A percentile compares a stretch with the other conserved stretches of the same genome.
phyloP scores from a whole-genome alignment of 2,797 vertebrate genomes.

The Miichthys miiuy region DNA sequence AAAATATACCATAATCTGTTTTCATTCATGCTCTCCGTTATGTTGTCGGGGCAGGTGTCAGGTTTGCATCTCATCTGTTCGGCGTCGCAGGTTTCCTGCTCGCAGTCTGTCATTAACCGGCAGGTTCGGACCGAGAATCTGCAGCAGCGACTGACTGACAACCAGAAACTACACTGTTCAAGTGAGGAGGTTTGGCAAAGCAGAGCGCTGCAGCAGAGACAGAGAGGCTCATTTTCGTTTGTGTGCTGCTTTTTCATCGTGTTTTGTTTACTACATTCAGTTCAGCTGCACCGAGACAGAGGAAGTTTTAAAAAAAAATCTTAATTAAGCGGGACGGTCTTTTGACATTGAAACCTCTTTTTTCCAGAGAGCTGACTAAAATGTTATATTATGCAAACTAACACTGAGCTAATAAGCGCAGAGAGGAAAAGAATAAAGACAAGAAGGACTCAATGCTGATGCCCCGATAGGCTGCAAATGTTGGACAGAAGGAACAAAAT shows the following conservation, averaged over 20 bases:
- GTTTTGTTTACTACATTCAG: slow-evolving; percentile 19
- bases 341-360: background rate
- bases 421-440: background rate
- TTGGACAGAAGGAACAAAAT: no score
- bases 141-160: slow-evolving; percentile 19
- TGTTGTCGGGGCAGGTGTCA: background rate
- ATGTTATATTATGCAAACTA: background rate
- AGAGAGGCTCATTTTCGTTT: background rate
- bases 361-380: background rate
- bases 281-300: background rate
- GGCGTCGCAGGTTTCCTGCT: background rate
- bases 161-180: slow-evolving; percentile 6
- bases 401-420: background rate
- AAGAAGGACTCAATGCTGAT: no score
- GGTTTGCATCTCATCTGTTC: background rate
- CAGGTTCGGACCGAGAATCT: slow-evolving; percentile 14
- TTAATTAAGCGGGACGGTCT: slow-evolving; percentile 15
- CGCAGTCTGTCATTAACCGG: slow-evolving; percentile 15
- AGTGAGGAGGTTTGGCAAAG: slow-evolving; percentile 3
- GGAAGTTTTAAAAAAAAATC: background rate
- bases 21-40: no score
- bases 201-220: background rate
- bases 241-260: background rate
- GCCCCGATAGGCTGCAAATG: background rate
- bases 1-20: background rate